Percentiles rank a stretch among this genome's conserved stretches.
Evolutionary conservation across 2,888 invertebrate genomes (phyloP).

Genomic region (Schizaphis graminum): DNA sequence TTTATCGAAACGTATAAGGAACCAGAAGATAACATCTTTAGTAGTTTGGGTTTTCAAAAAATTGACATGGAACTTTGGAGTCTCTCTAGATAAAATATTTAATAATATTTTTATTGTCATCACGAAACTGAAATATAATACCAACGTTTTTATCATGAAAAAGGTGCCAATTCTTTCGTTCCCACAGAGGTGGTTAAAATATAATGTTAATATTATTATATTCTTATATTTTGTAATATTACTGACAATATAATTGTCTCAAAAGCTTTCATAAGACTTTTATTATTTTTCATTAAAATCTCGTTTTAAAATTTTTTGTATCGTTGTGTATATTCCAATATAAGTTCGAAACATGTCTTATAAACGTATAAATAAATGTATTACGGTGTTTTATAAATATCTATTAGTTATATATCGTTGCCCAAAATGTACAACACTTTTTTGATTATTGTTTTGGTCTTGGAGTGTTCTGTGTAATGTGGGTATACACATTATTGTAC

Average conservation of each 20-base stretch:
- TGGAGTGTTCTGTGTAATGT: neutral
- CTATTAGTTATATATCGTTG: neutral
- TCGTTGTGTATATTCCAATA: neutral
- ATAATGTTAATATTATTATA: neutral
- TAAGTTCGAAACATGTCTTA: neutral
- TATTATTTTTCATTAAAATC: neutral
- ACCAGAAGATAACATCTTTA: neutral
- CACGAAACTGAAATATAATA: neutral
- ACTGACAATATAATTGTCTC: too few species aligned
- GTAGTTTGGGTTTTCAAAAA: neutral
- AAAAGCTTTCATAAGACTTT: neutral
- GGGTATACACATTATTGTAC: neutral
- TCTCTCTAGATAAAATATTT: neutral
- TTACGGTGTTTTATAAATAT: neutral
- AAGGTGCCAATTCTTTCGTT: neutral
- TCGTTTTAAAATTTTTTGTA: neutral
- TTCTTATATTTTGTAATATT: neutral
- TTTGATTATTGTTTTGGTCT: neutral
- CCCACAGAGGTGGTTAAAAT: neutral
- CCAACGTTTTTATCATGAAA: neutral
- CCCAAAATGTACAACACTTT: neutral
- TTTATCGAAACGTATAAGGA: neutral
- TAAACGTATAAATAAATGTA: neutral
- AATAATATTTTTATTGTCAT: neutral
- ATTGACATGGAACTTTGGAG: neutral